A percentile compares a stretch with the other conserved stretches of the same genome.
phyloP scores from a whole-genome alignment of 2,797 vertebrate species.

The Huso huso region DNA sequence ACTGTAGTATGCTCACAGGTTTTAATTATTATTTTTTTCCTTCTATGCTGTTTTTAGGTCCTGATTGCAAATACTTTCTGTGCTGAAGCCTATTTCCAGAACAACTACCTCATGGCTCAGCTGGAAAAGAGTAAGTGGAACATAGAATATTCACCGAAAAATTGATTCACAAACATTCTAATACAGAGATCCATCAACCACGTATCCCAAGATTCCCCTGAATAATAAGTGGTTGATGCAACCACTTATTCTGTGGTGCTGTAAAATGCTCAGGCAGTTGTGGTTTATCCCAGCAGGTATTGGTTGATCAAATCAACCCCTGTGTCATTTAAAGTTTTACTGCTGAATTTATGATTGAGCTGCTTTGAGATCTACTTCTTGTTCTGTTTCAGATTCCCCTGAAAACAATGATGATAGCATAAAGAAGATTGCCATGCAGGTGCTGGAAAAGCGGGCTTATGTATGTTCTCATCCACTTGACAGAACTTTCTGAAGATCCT shows the following conservation, averaged over 20 bases:
- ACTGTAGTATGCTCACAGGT: too few species aligned
- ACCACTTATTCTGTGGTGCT: too few species aligned
- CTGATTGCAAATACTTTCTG: slow-evolving; percentile 86
- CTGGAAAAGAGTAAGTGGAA: slow-evolving; percentile 76
- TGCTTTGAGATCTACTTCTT: too few species aligned
- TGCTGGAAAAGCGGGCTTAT: slow-evolving; percentile 74
- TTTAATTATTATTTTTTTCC: neutral
- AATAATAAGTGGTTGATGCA: too few species aligned
- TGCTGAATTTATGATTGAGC: too few species aligned
- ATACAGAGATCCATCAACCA: too few species aligned
- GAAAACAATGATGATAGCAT: slow-evolving; percentile 80
- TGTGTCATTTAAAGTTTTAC: too few species aligned
- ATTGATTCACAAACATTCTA: too few species aligned
- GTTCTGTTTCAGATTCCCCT: slow-evolving; percentile 61
- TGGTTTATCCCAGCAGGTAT: too few species aligned
- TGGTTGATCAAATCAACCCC: too few species aligned
- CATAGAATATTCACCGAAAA: slow-evolving; percentile 12
- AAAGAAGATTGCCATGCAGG: slow-evolving; percentile 76
- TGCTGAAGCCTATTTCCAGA: slow-evolving; percentile 72
- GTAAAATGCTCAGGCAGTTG: too few species aligned
- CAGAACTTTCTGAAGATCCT: slow-evolving; percentile 59
- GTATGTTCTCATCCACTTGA: slow-evolving; percentile 81
- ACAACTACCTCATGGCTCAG: slow-evolving; percentile 73
- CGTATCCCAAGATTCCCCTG: too few species aligned
- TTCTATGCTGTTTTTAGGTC: slow-evolving; percentile 52